These are phyloP conservation scores for Pardalotus punctatus DNA, from an alignment of 2,113 vertebrate species.

Conservation along the genomic window DNA sequence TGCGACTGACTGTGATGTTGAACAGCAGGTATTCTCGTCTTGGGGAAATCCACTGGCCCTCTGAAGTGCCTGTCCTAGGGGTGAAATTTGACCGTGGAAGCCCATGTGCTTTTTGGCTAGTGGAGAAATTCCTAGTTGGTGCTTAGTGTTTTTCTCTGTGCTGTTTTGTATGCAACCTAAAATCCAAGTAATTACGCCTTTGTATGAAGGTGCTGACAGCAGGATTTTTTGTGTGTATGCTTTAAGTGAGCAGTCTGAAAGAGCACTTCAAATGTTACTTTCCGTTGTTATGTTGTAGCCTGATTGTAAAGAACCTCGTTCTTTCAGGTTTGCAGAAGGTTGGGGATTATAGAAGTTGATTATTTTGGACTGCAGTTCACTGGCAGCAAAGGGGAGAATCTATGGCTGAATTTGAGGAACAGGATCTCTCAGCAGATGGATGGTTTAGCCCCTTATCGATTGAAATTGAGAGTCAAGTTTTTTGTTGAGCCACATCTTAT, in stretches of 20 bases:
- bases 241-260: background rate
- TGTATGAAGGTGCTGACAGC: background rate
- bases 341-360: constrained; percentile 97
- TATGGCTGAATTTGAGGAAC: constrained; percentile 98
- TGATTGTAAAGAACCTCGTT: background rate
- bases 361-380: constrained; percentile 98
- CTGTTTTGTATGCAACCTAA: background rate
- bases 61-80: background rate
- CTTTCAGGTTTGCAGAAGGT: constrained; percentile 89
- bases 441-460: constrained; percentile 87
- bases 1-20: background rate
- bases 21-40: background rate
- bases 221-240: background rate
- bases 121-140: background rate
- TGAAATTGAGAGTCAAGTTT: constrained; percentile 94
- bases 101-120: background rate
- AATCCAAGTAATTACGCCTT: background rate
- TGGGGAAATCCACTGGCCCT: background rate
- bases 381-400: constrained; percentile 93
- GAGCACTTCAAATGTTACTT: background rate
- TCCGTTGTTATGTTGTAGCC: background rate
- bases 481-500: constrained; percentile 98
- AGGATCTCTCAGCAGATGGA: constrained; percentile 98
- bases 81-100: background rate
- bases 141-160: background rate